A percentile compares a stretch with the other conserved stretches of the same genome.
Evolutionary conservation across 2,113 vertebrate genomes (phyloP).

Genomic region (Aphyosemion australe): DNA sequence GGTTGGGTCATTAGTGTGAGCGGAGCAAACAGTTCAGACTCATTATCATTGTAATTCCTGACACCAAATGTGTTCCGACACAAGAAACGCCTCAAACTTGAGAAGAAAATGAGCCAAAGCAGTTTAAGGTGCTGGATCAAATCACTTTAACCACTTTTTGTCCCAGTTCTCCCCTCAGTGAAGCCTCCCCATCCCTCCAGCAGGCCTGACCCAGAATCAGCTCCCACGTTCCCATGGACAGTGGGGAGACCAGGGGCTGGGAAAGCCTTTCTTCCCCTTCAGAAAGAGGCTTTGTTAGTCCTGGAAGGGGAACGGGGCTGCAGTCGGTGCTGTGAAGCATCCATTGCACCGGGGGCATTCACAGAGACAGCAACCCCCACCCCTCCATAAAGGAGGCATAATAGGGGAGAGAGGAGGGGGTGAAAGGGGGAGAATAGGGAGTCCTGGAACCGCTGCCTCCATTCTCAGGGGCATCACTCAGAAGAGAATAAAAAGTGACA

Average conservation of each 20-base stretch:
- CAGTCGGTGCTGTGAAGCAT: slow-evolving; percentile 81
- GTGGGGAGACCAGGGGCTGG: slow-evolving; percentile 83
- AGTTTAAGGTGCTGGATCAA: slow-evolving; percentile 46
- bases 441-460: slow-evolving; percentile 53
- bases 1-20: not conserved
- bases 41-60: not conserved
- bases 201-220: slow-evolving; percentile 86
- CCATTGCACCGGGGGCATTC: slow-evolving; percentile 80
- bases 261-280: slow-evolving; percentile 85
- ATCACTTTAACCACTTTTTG: slow-evolving; percentile 65
- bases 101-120: too few relatives aligned
- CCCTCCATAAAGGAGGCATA: slow-evolving; percentile 68
- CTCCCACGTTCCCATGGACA: slow-evolving; percentile 91
- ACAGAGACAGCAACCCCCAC: slow-evolving; percentile 73
- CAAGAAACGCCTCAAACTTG: too few relatives aligned
- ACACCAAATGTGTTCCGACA: too few relatives aligned
- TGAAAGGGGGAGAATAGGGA: slow-evolving; percentile 46
- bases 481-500: slow-evolving; percentile 65
- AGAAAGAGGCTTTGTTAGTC: slow-evolving; percentile 98
- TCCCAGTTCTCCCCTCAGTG: slow-evolving; percentile 23
- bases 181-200: slow-evolving; percentile 81
- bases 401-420: slow-evolving; percentile 34
- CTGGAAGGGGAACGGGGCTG: slow-evolving; percentile 88
- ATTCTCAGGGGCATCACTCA: slow-evolving; percentile 72
- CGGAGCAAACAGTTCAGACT: not conserved